Conservation (phyloP, 2,797 vertebrate species). For the Melopsittacus undulatus region DNA sequence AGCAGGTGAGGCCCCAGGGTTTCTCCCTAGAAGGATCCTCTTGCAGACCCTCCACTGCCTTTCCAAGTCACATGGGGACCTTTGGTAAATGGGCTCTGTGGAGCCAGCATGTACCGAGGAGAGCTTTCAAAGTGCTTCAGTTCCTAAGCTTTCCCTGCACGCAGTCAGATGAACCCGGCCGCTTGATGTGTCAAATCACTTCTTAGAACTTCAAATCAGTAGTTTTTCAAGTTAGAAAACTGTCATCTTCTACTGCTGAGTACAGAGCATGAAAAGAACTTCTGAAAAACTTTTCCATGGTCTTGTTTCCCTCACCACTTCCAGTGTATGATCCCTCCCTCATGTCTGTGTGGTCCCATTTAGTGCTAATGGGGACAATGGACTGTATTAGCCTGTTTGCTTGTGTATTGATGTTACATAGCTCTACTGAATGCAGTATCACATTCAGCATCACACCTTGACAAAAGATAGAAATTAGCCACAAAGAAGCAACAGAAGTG, state of each 20-base stretch:
- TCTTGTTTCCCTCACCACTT: not conserved
- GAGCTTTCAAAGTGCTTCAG: not conserved
- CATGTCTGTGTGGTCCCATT: not conserved
- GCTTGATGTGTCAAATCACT: not conserved
- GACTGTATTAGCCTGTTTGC: not conserved
- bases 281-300: not conserved
- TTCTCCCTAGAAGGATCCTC: not conserved
- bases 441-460: not conserved
- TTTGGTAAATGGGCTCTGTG: not conserved
- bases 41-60: not conserved
- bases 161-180: not conserved
- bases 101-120: not conserved
- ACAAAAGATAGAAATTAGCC: not conserved
- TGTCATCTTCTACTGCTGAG: not conserved
- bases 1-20: not conserved
- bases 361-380: rapidly evolving
- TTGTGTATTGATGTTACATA: not conserved
- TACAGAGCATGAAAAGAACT: not conserved
- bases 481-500: not conserved
- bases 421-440: not conserved
- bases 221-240: not conserved
- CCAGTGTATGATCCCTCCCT: not conserved
- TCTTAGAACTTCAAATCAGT: not conserved
- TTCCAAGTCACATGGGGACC: not conserved
- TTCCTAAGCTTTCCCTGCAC: not conserved